Evolutionary conservation across 1,140 invertebrate genomes (phyloP).

Genomic region (Dryas iulia): DNA sequence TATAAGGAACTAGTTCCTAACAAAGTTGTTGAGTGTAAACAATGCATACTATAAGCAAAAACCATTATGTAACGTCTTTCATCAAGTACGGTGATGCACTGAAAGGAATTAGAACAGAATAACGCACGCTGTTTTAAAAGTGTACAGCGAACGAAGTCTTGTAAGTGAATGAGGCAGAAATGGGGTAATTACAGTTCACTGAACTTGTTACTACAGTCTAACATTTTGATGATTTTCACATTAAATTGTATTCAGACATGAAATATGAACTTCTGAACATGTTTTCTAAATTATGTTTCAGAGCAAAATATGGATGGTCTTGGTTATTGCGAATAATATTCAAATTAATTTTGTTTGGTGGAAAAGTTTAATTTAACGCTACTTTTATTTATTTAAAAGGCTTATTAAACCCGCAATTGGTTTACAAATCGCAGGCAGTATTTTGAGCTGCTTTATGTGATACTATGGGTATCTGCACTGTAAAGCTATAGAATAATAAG

Average conservation of each 20-base stretch:
- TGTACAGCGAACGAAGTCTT: slow-evolving; percentile 17
- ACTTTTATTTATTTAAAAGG: no score
- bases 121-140: background rate
- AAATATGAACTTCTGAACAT: background rate
- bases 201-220: background rate
- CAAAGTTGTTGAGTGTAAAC: no score
- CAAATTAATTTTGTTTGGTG: background rate
- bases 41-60: background rate
- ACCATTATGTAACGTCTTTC: background rate
- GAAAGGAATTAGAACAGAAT: slow-evolving; percentile 3
- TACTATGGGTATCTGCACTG: no score
- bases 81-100: background rate
- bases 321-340: no score
- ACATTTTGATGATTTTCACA: background rate
- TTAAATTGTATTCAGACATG: background rate
- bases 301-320: background rate
- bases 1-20: no score
- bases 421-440: no score
- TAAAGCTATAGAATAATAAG: no score
- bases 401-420: no score
- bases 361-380: no score
- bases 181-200: slow-evolving; percentile 18
- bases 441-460: no score
- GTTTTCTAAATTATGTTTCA: background rate
- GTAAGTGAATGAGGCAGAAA: slow-evolving; percentile 17